Base-by-base conservation (phyloP, 2,113 vertebrate species). In the Strigops habroptila region DNA sequence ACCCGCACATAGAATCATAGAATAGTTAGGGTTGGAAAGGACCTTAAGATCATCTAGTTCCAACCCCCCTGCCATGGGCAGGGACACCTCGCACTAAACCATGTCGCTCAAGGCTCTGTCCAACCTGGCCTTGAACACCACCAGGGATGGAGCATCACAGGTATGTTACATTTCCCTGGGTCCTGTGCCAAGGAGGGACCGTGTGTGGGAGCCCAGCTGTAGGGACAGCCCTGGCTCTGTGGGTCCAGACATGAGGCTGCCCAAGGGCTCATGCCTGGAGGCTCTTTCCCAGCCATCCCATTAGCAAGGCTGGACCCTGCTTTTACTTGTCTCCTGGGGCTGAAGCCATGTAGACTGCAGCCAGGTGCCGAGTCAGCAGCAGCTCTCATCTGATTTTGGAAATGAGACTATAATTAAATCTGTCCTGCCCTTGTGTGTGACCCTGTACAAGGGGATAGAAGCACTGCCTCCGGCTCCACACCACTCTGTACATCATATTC, bases 1-100 rank as follows among this genome's bases (percentile, higher is more conserved):
- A 99, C 95, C 99, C 98, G 3, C 97, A 98, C 95, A 99, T 99
- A 0, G n/a, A n/a, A n/a, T n/a, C n/a, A n/a, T n/a, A n/a, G n/a
- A n/a, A n/a, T n/a, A n/a, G n/a, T n/a, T n/a, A n/a, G n/a, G n/a
- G n/a, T n/a, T n/a, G n/a, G n/a, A n/a, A n/a, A n/a, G n/a, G n/a
- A n/a, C n/a, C n/a, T n/a, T n/a, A n/a, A n/a, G n/a, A n/a, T n/a
- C n/a, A n/a, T n/a, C n/a, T n/a, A n/a, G n/a, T n/a, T n/a, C n/a
- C n/a, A n/a, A n/a, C n/a, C n/a, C n/a, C n/a, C n/a, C n/a, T n/a
- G n/a, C n/a, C n/a, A n/a, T n/a, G n/a, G n/a, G n/a, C n/a, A n/a
- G n/a, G n/a, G n/a, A n/a, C n/a, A n/a, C n/a, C n/a, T n/a, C n/a
- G n/a, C n/a, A n/a, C n/a, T n/a, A n/a, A n/a, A n/a, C n/a, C n/a